Base-by-base conservation (phyloP, 1,140 invertebrate species). In the Halesus radiatus region DNA sequence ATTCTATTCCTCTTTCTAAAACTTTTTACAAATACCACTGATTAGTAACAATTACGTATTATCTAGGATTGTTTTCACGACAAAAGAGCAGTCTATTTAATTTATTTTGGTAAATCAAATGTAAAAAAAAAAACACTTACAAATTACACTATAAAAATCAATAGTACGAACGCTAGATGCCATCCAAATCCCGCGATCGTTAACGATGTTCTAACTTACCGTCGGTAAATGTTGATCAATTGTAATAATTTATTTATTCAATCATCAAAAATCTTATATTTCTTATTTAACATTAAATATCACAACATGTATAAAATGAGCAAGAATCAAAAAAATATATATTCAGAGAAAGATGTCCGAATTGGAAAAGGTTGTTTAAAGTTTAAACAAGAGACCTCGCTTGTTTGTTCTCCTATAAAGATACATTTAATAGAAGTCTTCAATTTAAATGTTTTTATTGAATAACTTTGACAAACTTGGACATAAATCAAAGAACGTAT, bases 301-400 rank as follows among this genome's bases (percentile, higher is more conserved):
- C 45, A 72, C 68, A 72, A 72, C 68, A 72, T 23, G 68, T 72
- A 72, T 72, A 72, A 72, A 72, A 72, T 53, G 22, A 15, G 50
- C 50, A 52, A 26, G 22, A 52, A 72, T 52, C 68, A 72, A 72
- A 72, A 23, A 3, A 73, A 73, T 53, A 29, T 29, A 54, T 3
- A 50, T 45, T 45, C 13, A 13, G 8, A 45, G 37, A 45, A 45
- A 45, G 37, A 45, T 13, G 37, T 13, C 3, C 13, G 7, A 10
- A 13, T 45, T 45, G 10, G 8, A 13, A 45, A 45, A 45, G 8
- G 10, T 45, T 45, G 10, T 45, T 45, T 45, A 13, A 45, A 1
- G n/a, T n/a, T n/a, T n/a, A n/a, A n/a, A n/a, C n/a, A n/a, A n/a
- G n/a, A n/a, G n/a, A n/a, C n/a, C n/a, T n/a, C n/a, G n/a, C n/a